These are phyloP conservation scores for Centropus unirufus DNA, from an alignment of 2,113 vertebrate species.

Conservation along the genomic window DNA sequence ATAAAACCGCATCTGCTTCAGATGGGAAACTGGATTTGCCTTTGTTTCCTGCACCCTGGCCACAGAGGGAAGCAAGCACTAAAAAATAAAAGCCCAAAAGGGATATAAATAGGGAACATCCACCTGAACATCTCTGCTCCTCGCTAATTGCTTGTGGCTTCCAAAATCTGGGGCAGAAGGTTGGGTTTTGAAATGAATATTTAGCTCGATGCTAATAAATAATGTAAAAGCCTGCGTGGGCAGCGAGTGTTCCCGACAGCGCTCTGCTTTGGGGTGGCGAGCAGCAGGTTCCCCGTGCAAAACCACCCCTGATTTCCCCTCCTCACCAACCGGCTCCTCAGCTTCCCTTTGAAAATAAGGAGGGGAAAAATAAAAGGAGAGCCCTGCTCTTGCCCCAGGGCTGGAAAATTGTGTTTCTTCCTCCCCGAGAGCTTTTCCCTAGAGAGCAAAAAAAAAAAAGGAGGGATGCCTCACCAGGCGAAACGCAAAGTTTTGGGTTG, in stretches of 20 bases:
- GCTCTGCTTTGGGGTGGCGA: background rate
- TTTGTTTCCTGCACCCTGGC: background rate
- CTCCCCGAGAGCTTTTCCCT: background rate
- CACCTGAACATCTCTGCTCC: background rate
- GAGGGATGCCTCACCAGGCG: too few species aligned
- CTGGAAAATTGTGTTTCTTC: background rate
- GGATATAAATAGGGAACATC: background rate
- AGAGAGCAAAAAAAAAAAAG: background rate
- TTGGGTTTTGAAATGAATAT: slow-evolving; percentile 23
- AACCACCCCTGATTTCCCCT: background rate
- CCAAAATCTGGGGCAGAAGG: background rate
- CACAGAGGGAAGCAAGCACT: background rate
- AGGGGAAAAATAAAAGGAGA: background rate
- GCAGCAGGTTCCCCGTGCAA: background rate
- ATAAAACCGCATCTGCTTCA: background rate
- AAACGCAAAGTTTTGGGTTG: accelerated
- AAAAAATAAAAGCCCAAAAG: slow-evolving; percentile 28
- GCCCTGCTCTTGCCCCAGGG: background rate
- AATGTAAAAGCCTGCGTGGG: background rate
- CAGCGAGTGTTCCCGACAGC: background rate
- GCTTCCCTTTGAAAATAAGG: background rate
- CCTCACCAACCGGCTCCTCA: background rate
- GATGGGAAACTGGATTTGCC: background rate
- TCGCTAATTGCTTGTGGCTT: slow-evolving; percentile 7
- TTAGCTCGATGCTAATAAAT: background rate